Evolutionary conservation across 2,797 vertebrate genomes (phyloP), one percentile per base, ranked within the genome.

Genomic region (Bradypodion pumilum): DNA sequence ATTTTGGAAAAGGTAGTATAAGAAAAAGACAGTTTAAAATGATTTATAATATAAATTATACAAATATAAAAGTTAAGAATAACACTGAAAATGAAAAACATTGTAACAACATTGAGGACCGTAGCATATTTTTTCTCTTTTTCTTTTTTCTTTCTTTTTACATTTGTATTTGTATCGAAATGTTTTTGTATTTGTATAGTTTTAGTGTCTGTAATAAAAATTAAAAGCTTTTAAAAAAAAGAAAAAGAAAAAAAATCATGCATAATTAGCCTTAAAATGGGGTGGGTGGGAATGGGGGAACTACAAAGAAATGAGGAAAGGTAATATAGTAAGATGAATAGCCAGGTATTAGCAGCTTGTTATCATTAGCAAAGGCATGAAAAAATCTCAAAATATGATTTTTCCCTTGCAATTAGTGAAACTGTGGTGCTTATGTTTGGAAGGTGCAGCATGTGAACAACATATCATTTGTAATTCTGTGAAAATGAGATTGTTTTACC

Each of bases 381-480:
- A 46, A 62, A 74, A 42, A 52, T 49, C 25, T 7, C n/a, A 76
- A 42, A 59, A 68, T 81, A 16, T 19, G 27, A 77, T 81, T 85
- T 81, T 40, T 27, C n/a, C 81, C 23, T 16, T 78, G 1, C 16
- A 74, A 74, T 29, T 70, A 9, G 12, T 9, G 82, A 88, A 88
- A 10, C 83, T 69, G 75, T 0, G 7, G 15, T 72, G 40, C 9
- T 80, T 87, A 81, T 46, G 25, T 77, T 80, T 80, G 16, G 74
- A 10, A n/a, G 4, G 52, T 78, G 23, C 4, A 77, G 1, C 62
- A 62, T 79, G 49, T 7, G 5, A 86, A 0, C 46, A 80, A 25
- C 29, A 80, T 76, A 46, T 70, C 89, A 90, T 84, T n/a, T 74
- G 81, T 44, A 81, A 84, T 15, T 77, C 76, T 56, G 84, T 85